phyloP scores from a whole-genome alignment of 2,113 vertebrate genomes.

The Euleptes europaea region DNA sequence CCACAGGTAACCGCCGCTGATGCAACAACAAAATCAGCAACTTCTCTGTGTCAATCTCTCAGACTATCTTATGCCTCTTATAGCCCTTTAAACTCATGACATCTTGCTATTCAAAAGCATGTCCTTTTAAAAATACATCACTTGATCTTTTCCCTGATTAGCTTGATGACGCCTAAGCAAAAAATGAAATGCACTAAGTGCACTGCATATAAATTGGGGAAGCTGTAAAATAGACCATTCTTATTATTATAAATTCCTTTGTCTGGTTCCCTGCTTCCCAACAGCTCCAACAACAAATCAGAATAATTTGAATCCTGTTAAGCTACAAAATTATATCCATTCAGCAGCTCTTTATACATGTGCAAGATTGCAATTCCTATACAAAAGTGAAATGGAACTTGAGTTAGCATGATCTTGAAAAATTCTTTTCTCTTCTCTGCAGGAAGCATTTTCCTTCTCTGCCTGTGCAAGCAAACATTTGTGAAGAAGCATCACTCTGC shows the following conservation, averaged over 20 bases:
- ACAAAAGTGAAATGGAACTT: constrained; percentile 3
- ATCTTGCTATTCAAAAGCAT: neutral
- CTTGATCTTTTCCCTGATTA: constrained; percentile 7
- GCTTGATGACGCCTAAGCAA: neutral
- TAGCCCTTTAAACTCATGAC: neutral
- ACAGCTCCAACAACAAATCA: neutral
- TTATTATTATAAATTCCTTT: neutral
- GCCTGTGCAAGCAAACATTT: neutral
- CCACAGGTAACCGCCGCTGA: neutral
- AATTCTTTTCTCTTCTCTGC: neutral
- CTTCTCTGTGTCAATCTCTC: neutral
- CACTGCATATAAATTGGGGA: fast-evolving
- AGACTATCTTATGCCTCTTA: neutral
- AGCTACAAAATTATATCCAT: constrained; percentile 11
- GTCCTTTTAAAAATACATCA: neutral
- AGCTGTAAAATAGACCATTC: neutral
- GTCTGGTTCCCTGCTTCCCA: neutral
- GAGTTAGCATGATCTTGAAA: constrained; percentile 9
- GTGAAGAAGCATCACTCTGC: neutral
- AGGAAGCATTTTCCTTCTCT: neutral
- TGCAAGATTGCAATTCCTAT: neutral
- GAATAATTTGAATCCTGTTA: neutral
- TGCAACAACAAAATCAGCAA: neutral
- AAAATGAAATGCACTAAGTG: constrained; percentile 1
- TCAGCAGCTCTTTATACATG: neutral